Conservation (phyloP, 2,113 vertebrate species). For the Chaetodon trifascialis region DNA sequence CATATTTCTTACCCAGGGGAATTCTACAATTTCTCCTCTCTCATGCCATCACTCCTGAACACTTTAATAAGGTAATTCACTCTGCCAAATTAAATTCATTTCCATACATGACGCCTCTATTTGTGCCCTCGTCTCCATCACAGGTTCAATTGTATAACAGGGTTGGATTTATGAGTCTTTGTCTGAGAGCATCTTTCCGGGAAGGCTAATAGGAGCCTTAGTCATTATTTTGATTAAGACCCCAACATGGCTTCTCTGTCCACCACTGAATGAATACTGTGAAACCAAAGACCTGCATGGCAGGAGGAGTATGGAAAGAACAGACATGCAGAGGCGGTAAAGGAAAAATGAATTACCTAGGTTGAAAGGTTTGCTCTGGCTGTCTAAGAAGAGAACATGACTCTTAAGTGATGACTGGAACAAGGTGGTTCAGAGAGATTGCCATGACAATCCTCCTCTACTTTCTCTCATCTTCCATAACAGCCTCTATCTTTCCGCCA, state of each 20-base stretch:
- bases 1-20: slow-evolving; percentile 58
- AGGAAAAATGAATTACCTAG: slow-evolving; percentile 12
- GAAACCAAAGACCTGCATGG: slow-evolving; percentile 28
- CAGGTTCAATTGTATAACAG: slow-evolving; percentile 68
- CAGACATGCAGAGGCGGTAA: not conserved
- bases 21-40: slow-evolving; percentile 35
- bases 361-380: slow-evolving; percentile 22
- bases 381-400: slow-evolving; percentile 11
- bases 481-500: slow-evolving; percentile 21
- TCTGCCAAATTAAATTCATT: slow-evolving; percentile 76
- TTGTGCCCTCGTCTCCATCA: slow-evolving; percentile 47
- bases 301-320: not conserved
- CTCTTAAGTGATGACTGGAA: slow-evolving; percentile 23
- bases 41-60: slow-evolving; percentile 49
- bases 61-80: slow-evolving; percentile 71
- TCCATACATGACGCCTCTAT: slow-evolving; percentile 64
- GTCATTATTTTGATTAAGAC: slow-evolving; percentile 81
- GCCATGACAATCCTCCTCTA: slow-evolving; percentile 1
- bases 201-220: slow-evolving; percentile 57
- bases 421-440: slow-evolving; percentile 19
- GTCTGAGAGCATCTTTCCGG: slow-evolving; percentile 65
- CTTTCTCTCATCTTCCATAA: slow-evolving; percentile 26
- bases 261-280: slow-evolving; percentile 45
- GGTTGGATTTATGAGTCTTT: slow-evolving; percentile 77
- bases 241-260: slow-evolving; percentile 32